phyloP scores from a whole-genome alignment of 2,113 vertebrate genomes.

The Euleptes europaea region DNA sequence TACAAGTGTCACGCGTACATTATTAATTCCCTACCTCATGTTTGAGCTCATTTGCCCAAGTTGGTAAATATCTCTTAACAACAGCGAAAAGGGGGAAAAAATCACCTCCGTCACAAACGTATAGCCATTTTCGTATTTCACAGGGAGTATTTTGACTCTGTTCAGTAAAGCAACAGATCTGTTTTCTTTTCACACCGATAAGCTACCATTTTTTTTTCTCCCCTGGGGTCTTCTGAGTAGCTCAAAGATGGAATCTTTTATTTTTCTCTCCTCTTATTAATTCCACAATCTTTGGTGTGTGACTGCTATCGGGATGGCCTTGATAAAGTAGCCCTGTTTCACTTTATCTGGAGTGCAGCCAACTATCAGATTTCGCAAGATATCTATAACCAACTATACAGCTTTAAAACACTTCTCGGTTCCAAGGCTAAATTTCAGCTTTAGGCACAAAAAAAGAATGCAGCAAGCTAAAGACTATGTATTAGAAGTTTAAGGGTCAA shows the following conservation, averaged over 20 bases:
- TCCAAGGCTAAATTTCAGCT: background rate
- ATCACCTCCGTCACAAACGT: background rate
- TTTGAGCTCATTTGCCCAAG: constrained; percentile 18
- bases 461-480: background rate
- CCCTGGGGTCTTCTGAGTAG: background rate
- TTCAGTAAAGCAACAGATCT: constrained; percentile 5
- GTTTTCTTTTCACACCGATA: constrained; percentile 24
- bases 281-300: constrained; percentile 1
- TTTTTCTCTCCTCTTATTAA: constrained; percentile 15
- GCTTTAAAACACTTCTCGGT: background rate
- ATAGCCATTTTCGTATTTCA: background rate
- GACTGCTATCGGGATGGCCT: background rate
- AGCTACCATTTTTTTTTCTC: constrained; percentile 1
- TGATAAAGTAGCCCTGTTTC: constrained; percentile 15
- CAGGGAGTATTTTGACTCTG: background rate
- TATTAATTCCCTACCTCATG: constrained; percentile 12
- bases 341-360: constrained; percentile 5
- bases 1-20: background rate
- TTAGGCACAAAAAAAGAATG: background rate
- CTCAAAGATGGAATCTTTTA: constrained; percentile 19
- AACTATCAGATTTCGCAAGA: background rate
- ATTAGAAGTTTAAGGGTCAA: background rate
- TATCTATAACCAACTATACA: background rate
- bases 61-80: constrained; percentile 12
- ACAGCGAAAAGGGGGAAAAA: background rate